Conservation (phyloP, 2,113 vertebrate genomes). For the Brachionichthys hirsutus region DNA sequence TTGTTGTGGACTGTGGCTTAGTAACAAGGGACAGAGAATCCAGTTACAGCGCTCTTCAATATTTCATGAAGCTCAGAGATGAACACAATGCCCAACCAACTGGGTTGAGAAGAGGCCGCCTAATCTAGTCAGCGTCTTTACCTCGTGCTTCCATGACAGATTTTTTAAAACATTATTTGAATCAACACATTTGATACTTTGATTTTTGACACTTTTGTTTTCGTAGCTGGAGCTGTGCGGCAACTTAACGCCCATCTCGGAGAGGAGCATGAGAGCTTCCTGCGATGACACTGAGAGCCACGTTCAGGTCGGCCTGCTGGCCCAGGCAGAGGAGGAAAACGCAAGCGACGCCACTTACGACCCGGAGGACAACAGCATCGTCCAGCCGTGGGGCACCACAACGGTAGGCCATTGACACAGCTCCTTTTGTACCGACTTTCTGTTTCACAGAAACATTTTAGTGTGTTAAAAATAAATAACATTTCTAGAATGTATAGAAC, state of each 20-base stretch:
- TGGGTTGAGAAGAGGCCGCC: constrained; percentile 57
- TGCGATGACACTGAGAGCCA: constrained; percentile 64
- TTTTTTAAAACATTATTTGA: neutral
- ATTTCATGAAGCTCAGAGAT: constrained; percentile 76
- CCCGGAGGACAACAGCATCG: constrained; percentile 47
- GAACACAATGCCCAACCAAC: constrained; percentile 73
- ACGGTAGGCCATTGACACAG: constrained; percentile 45
- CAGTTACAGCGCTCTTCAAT: constrained; percentile 77
- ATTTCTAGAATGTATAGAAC: too few species aligned
- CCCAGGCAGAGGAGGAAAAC: constrained; percentile 45
- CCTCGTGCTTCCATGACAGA: constrained; percentile 24
- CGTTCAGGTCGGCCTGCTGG: constrained; percentile 63
- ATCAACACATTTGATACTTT: neutral
- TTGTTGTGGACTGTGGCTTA: constrained; percentile 73
- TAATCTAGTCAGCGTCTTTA: constrained; percentile 60
- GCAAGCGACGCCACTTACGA: constrained; percentile 23
- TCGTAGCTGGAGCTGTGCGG: constrained; percentile 70
- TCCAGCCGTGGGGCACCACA: constrained; percentile 24
- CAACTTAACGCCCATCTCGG: constrained; percentile 65
- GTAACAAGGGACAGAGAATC: constrained; percentile 72
- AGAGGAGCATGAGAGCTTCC: constrained; percentile 58
- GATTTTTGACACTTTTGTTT: constrained; percentile 5
- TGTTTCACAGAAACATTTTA: too few species aligned
- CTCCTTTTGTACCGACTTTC: too few species aligned
- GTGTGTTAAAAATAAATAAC: too few species aligned